Evolutionary conservation across 2,888 invertebrate species (phyloP).

Genomic region (Sarcophaga subvicina): DNA sequence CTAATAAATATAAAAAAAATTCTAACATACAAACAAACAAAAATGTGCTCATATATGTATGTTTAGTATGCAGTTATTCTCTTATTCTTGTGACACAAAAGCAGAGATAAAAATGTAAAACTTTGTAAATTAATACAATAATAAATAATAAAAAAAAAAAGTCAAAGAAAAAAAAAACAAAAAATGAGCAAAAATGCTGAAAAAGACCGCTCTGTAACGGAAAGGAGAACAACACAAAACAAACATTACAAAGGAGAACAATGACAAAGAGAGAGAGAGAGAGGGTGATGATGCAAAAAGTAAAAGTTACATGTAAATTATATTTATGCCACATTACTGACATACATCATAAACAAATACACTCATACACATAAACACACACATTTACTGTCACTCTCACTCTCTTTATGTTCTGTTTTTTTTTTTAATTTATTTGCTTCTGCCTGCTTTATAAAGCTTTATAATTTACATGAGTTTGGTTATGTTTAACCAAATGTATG

Average conservation of each 20-base stretch:
- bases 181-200: constrained; percentile 1
- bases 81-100: background rate
- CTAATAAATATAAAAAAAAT: too few species aligned
- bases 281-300: constrained; percentile 21
- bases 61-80: too few species aligned
- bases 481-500: constrained; percentile 6
- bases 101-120: constrained; percentile 63
- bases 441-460: background rate
- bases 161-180: background rate
- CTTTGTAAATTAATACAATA: constrained; percentile 65
- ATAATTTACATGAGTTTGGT: constrained; percentile 1
- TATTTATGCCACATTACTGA: constrained; percentile 24
- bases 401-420: background rate
- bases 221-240: background rate
- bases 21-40: too few species aligned
- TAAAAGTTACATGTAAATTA: constrained; percentile 60
- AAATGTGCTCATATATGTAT: too few species aligned
- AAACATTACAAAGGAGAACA: background rate
- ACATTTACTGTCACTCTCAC: background rate
- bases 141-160: constrained; percentile 39
- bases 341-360: background rate
- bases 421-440: background rate
- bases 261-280: background rate
- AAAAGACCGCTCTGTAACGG: background rate
- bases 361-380: background rate